Percentiles rank a stretch among this genome's conserved stretches.
phyloP scores from a whole-genome alignment of 53 echinoderm and acorn worm species.

The Pentamera pediparva region DNA sequence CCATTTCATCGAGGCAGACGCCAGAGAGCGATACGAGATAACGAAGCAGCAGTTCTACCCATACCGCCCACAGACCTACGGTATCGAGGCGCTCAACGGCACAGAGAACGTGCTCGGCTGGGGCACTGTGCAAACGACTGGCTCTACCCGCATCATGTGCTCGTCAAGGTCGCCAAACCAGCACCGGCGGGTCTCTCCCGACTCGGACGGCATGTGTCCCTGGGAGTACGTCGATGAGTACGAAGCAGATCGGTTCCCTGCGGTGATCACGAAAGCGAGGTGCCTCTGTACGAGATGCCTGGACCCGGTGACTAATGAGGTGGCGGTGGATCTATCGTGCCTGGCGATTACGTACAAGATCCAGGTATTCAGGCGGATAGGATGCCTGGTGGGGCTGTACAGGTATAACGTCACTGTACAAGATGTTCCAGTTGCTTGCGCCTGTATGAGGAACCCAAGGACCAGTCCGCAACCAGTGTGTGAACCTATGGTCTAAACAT shows the following conservation, averaged over 20 bases:
- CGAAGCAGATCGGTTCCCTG: slow-evolving; percentile 1
- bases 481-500: too few species aligned
- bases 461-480: too few species aligned
- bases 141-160: too few species aligned
- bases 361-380: background rate
- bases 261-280: background rate
- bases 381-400: slow-evolving; percentile 1
- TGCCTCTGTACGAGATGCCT: slow-evolving; percentile 1
- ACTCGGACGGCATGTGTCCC: background rate
- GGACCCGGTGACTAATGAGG: background rate
- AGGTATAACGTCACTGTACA: slow-evolving; percentile 1
- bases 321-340: background rate
- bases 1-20: background rate
- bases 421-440: slow-evolving; percentile 18
- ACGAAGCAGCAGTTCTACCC: slow-evolving; percentile 2
- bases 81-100: slow-evolving; percentile 1
- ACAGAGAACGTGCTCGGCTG: background rate
- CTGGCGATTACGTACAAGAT: slow-evolving; percentile 8
- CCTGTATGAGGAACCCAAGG: slow-evolving; percentile 7
- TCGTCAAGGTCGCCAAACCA: background rate
- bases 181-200: background rate
- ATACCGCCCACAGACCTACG: background rate
- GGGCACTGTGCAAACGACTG: background rate
- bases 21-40: background rate
- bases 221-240: slow-evolving; percentile 4